Evolutionary conservation across 2,888 invertebrate species (phyloP), one percentile per base, ranked within the genome.

Genomic region (Caenorhabditis sp.): DNA sequence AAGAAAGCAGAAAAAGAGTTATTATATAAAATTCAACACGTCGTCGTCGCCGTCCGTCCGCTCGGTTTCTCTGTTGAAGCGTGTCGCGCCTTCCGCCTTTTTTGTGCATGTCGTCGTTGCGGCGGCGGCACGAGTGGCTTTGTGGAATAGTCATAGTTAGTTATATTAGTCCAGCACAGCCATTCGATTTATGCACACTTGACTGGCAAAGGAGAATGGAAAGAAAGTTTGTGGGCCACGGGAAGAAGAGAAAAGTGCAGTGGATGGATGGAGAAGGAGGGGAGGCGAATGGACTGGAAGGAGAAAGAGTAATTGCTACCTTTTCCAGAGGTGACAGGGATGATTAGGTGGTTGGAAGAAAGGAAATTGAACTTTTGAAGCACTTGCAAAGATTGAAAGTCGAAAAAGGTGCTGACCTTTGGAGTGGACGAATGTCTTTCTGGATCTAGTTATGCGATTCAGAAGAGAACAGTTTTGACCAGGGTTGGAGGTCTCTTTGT

Each of bases 151-250:
- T 55, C 55, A 64, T 64, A 72, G 76, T 76, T 76, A 76, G 76
- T 76, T 67, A 67, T 76, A 76, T 76, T 76, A 76, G 76, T 44
- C 37, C 13, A 37, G 28, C 11, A n/a, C n/a, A 64, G 74, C 56
- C 58, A 67, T 67, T 74, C 74, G 74, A 74, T 74, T 76, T 67
- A 68, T 76, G 76, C 76, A 76, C 67, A 76, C 76, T 76, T 55
- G 67, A 32, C 51, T 76, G 76, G 60, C 56, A 65, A 40, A 67
- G 55, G 37, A 53, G 58, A 61, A 56, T 44, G 28, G 60, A 28
- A 71, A 62, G 50, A 74, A 56, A 44, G 55, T 51, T 53, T 6
- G 26, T 28, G 60, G 35, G n/a, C n/a, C 8, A 47, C 28, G 32
- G 65, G 44, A 55, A 47, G 37, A 51, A 50, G 26, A 20, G 50